Percentiles rank a stretch among this genome's conserved stretches.
These are phyloP conservation scores for Cylindroiulus punctatus DNA, from an alignment of 2,888 invertebrate species.

Conservation along the genomic window DNA sequence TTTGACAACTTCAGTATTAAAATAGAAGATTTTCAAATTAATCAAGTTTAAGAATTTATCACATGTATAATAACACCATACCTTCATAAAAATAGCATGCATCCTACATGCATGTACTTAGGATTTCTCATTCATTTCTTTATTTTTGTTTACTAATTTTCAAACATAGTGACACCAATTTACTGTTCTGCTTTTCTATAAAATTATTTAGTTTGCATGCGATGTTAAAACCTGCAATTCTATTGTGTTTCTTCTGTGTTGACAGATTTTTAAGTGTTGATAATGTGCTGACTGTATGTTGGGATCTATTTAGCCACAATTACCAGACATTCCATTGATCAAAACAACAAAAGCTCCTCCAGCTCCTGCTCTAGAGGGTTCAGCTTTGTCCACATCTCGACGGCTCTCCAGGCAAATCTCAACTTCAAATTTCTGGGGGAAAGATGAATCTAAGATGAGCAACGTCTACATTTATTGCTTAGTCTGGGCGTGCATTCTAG, in stretches of 20 bases:
- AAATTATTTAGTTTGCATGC: no score
- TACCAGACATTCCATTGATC: slow-evolving; percentile 23
- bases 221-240: no score
- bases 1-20: no score
- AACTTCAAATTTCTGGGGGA: slow-evolving; percentile 6
- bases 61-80: no score
- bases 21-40: no score
- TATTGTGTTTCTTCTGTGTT: not conserved
- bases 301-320: not conserved
- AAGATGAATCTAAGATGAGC: slow-evolving; percentile 60
- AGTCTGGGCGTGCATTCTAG: slow-evolving; percentile 83
- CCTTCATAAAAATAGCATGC: no score
- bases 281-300: not conserved
- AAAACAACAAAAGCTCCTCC: slow-evolving; percentile 4
- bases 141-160: not conserved
- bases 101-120: no score
- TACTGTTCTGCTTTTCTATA: no score
- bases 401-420: slow-evolving; percentile 13
- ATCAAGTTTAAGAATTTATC: no score
- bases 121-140: no score
- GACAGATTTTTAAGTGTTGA: not conserved
- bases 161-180: not conserved
- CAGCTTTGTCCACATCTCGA: not conserved
- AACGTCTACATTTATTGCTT: slow-evolving; percentile 68
- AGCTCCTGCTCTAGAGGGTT: not conserved